These are phyloP conservation scores for Catharus ustulatus DNA, from an alignment of 2,797 vertebrate genomes.

Conservation along the genomic window DNA sequence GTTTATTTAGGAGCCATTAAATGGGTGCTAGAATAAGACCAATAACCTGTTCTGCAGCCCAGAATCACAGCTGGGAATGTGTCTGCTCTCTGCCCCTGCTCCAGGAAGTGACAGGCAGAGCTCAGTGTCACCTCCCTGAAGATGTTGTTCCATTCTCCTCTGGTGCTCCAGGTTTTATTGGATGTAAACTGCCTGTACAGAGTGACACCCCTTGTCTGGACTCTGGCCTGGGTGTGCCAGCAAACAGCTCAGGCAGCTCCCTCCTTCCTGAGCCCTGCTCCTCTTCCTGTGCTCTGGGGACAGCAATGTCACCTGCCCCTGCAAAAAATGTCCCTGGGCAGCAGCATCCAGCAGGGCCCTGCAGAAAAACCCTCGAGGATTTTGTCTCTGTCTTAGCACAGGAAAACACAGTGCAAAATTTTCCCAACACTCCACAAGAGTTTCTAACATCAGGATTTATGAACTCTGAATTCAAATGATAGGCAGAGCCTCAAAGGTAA, in stretches of 20 bases:
- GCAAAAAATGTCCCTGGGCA: not conserved
- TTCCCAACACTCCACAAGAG: not conserved
- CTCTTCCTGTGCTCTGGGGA: not conserved
- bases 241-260: not conserved
- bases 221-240: slow-evolving; percentile 51
- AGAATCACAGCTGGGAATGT: not conserved
- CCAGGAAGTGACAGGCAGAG: not conserved
- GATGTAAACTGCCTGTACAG: not conserved
- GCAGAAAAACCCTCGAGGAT: not conserved
- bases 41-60: not conserved
- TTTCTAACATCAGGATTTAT: not conserved
- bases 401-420: not conserved
- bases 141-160: not conserved
- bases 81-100: not conserved
- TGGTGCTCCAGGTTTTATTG: accelerated
- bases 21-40: not conserved
- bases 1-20: not conserved
- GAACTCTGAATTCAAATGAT: not conserved
- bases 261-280: not conserved
- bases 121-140: not conserved
- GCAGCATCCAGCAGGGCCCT: accelerated
- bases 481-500: not conserved
- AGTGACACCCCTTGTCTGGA: not conserved
- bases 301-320: not conserved
- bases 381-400: too few relatives aligned